Evolutionary conservation across 2,113 vertebrate genomes (phyloP), one percentile per base, ranked within the genome.

Genomic region (Propithecus coquereli): DNA sequence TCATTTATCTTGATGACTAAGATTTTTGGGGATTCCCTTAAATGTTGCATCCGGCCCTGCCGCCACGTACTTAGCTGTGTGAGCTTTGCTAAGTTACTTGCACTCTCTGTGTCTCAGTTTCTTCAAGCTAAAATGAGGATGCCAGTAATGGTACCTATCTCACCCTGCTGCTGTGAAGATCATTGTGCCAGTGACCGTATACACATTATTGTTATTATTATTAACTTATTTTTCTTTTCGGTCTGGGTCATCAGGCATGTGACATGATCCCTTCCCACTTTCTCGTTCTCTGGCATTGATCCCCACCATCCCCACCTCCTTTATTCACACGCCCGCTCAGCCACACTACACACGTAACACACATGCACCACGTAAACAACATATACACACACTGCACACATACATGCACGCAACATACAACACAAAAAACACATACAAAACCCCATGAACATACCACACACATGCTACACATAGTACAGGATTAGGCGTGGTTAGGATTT

Each of bases 151-250:
- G 25, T 3, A 37, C 66, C 45, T 52, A 3, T 32, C 14, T 71
- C 70, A 6, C 9, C 30, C 11, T 8, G 45, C 0, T 5, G 6
- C 3, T 25, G 12, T 43, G 27, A 70, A 61, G 70, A 18, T 68
- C 47, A 40, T 18, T 20, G 11, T 16, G 12, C 18, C 34, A 30
- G 5, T 13, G 57, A 59, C 25, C 34, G 0, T 27, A 6, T 8
- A 11, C 13, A 8, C 0, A 16, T 20, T 22, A 12, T 11, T 68
- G 18, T 32, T 65, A 65, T 65, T 30, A 32, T 32, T 32, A 30
- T 54, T 17, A 54, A 54, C 16, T 59, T 23, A 65, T 54, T 34
- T 57, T 20, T 17, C 22, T 12, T 73, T n/a, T 37, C 34, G 27
- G 32, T 40, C 30, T 17, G 14, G 40, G 25, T 17, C 32, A 40